Conservation (phyloP, 2,888 invertebrate genomes). For the Sphinx pinastri region DNA sequence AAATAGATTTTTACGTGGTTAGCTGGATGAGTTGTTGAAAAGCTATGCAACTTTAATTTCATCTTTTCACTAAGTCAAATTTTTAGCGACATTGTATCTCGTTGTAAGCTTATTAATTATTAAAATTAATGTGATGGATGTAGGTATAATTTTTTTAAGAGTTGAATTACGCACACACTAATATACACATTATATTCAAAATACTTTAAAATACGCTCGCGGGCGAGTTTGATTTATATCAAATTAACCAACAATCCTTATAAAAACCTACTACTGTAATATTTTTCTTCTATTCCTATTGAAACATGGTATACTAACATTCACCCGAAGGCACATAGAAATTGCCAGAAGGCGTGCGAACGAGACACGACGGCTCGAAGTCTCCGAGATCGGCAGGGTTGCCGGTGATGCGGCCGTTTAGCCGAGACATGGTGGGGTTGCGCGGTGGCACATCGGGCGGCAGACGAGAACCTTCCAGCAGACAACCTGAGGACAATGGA, state of each 20-base stretch:
- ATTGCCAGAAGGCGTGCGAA: slow-evolving; percentile 95
- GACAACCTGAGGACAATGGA: slow-evolving; percentile 87
- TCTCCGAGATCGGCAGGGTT: slow-evolving; percentile 91
- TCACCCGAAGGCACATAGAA: slow-evolving; percentile 95
- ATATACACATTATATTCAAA: no score
- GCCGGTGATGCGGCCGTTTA: slow-evolving; percentile 94
- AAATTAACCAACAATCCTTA: no score
- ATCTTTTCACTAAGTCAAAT: not conserved
- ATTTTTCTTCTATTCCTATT: not conserved
- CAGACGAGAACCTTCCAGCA: slow-evolving; percentile 92
- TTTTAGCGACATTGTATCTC: no score
- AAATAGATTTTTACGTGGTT: slow-evolving; percentile 46
- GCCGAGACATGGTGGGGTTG: slow-evolving; percentile 95
- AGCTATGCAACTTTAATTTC: not conserved
- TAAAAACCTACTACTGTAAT: not conserved
- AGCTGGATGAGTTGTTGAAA: not conserved
- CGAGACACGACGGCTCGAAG: slow-evolving; percentile 95
- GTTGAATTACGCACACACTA: no score
- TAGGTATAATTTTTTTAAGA: no score
- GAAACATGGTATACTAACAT: slow-evolving; percentile 47
- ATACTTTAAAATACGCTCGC: no score
- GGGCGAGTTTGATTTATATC: no score
- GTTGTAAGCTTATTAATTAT: no score
- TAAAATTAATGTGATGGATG: no score
- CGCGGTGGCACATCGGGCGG: slow-evolving; percentile 95